Base-by-base conservation (phyloP, 2,797 vertebrate genomes). In the Lutjanus campechanus region DNA sequence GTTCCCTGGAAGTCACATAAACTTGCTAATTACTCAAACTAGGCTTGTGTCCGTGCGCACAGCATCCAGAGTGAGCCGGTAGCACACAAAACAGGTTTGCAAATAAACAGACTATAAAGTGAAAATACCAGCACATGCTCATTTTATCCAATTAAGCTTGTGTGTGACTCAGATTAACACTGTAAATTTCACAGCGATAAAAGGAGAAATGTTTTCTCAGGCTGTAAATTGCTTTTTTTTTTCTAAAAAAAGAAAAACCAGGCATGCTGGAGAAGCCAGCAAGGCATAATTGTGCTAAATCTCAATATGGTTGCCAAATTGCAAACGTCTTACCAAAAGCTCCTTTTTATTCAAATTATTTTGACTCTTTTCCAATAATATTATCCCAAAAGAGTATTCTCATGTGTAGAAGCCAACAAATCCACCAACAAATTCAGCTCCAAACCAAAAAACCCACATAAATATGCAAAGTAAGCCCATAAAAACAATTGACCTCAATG, bases 11-110 rank as follows among this genome's bases (percentile, higher is more conserved):
- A 81, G 83, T 82, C 78, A 51, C 72, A 83, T 77, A 81, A 83
- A 91, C 81, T 88, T 81, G 69, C 76, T 90, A 91, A 91, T 92
- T 90, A 82, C 80, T 86, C 79, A 74, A 91, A 89, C 74, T 61
- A 61, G 56, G 70, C 55, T 81, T 51, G 71, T 62, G 88, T 84
- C 79, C 19, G 29, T 36, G 2, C 62, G 44, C 54, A 43, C 53
- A 73, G 75, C 73, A 71, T 74, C 70, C 69, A 72, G 29, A 86
- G 69, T 74, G 56, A 86, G 71, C 59, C 60, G 49, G 79, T 16
- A 11, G 43, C 58, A 58, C 82, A 77, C 51, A 60, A 19, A 72
- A 71, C 60, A 65, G 68, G 55, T 73, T 85, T 82, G 74, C 82
- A 88, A 84, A 91, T 85, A 90, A 86, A 87, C 75, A 86, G 50